Conservation (phyloP, 2,113 vertebrate species). For the Nymphicus hollandicus region DNA sequence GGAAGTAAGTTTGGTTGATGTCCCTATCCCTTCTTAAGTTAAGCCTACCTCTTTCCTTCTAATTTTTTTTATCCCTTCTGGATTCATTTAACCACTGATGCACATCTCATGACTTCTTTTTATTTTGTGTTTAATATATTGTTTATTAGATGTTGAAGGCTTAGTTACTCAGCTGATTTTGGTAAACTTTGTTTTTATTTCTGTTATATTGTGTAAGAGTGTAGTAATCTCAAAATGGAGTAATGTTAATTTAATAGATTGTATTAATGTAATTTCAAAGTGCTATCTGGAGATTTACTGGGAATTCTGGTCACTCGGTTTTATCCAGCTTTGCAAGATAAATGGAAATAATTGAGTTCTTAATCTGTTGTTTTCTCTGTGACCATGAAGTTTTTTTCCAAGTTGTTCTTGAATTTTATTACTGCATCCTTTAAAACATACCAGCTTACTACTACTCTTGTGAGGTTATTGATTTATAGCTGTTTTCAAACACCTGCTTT, state of each 20-base stretch:
- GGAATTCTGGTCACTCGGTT: neutral
- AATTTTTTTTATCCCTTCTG: neutral
- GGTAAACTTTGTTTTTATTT: neutral
- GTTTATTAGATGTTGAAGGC: neutral
- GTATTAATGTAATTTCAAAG: neutral
- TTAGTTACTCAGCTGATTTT: neutral
- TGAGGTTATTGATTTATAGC: neutral
- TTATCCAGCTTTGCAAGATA: neutral
- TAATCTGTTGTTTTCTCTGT: neutral
- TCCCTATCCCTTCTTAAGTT: slow-evolving; percentile 57
- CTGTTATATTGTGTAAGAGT: neutral
- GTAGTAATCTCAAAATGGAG: neutral
- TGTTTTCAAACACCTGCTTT: neutral
- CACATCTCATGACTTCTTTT: slow-evolving; percentile 6
- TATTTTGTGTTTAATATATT: neutral
- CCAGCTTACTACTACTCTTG: neutral
- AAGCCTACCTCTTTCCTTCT: slow-evolving; percentile 17
- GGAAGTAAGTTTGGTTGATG: slow-evolving; percentile 75
- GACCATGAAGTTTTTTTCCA: neutral
- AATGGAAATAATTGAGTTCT: neutral
- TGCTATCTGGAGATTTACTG: neutral
- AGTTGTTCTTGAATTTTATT: neutral
- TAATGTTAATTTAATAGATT: neutral
- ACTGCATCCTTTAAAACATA: neutral
- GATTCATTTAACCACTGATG: neutral